These are phyloP conservation scores for Thelaira solivaga DNA, from an alignment of 2,888 invertebrate genomes.

Conservation along the genomic window DNA sequence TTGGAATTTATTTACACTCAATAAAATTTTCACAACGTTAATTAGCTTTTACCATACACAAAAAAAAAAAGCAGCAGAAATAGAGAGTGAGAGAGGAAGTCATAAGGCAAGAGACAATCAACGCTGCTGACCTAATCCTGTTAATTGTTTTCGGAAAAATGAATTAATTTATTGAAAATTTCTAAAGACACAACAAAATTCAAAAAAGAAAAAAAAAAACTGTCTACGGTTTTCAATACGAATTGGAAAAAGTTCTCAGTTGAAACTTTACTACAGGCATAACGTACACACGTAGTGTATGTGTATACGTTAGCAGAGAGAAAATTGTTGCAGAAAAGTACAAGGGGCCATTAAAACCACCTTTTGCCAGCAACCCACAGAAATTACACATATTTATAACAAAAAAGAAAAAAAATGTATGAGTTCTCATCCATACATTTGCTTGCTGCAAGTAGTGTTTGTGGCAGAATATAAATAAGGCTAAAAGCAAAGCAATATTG, in stretches of 20 bases:
- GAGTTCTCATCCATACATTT: slow-evolving; percentile 6
- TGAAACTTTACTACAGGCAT: neutral
- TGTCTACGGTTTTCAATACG: slow-evolving; percentile 19
- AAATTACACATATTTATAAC: too few species aligned
- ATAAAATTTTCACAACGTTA: slow-evolving; percentile 35
- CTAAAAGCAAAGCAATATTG: neutral
- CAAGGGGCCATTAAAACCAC: neutral
- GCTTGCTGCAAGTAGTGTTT: neutral
- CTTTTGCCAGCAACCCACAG: neutral
- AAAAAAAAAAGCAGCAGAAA: neutral
- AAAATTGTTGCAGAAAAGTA: slow-evolving; percentile 24
- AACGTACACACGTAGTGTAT: neutral
- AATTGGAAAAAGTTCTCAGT: slow-evolving; percentile 2
- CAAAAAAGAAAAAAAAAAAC: neutral
- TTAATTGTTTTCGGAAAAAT: slow-evolving; percentile 58
- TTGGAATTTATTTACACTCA: slow-evolving; percentile 54
- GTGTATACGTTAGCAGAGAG: neutral
- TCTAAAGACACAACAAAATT: slow-evolving; percentile 16
- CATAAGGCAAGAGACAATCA: neutral
- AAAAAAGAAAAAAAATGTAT: too few species aligned
- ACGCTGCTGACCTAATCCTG: slow-evolving; percentile 57
- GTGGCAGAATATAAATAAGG: neutral
- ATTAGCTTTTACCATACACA: too few species aligned
- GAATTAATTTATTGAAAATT: slow-evolving; percentile 55
- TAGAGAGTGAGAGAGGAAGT: neutral